phyloP scores from a whole-genome alignment of 2,797 vertebrate species.

The Percopsis omiscomaycus region DNA sequence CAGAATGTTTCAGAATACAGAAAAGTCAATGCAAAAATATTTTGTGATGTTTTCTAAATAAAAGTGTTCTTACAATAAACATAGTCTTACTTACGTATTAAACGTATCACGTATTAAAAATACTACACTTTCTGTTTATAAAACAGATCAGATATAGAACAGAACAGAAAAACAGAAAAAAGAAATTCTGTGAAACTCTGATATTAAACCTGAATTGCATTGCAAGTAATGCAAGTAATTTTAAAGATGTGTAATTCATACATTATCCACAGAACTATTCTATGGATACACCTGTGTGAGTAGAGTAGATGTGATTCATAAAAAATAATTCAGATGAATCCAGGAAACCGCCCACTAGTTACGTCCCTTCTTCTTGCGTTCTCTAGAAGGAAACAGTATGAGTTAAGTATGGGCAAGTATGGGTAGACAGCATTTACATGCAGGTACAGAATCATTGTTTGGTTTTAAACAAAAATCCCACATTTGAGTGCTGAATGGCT shows the following conservation, averaged over 20 bases:
- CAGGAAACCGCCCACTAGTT: not conserved
- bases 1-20: not conserved
- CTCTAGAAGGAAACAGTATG: slow-evolving; percentile 24
- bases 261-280: no score
- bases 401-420: not conserved
- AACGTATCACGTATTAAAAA: slow-evolving; percentile 32
- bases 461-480: no score
- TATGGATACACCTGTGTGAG: no score
- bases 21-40: not conserved
- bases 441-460: not conserved
- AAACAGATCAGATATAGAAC: slow-evolving; percentile 54
- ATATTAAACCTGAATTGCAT: no score
- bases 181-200: not conserved
- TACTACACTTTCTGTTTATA: slow-evolving; percentile 62
- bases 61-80: not conserved
- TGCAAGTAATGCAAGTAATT: no score
- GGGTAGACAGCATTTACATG: not conserved
- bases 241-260: no score
- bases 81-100: not conserved
- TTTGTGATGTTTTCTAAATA: not conserved
- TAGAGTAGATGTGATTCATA: no score
- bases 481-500: no score
- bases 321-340: no score
- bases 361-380: not conserved
- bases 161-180: not conserved